These are phyloP conservation scores for Standfussiana lucernea DNA, from an alignment of 2,888 invertebrate genomes.

Conservation along the genomic window DNA sequence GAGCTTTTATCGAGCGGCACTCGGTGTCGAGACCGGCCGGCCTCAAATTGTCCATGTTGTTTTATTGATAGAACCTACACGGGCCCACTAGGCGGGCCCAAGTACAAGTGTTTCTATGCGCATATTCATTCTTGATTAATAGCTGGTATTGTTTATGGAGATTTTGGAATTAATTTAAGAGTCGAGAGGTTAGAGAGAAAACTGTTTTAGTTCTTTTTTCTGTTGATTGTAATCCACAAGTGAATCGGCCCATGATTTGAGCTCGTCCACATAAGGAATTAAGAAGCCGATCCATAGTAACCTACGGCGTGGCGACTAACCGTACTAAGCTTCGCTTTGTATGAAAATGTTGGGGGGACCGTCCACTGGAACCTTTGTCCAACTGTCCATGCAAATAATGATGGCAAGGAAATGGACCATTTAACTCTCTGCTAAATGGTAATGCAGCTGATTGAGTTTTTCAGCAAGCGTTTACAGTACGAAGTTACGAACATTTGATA, in stretches of 20 bases:
- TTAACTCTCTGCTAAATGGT: too few relatives aligned
- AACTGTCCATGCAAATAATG: too few relatives aligned
- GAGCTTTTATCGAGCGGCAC: constrained; percentile 71
- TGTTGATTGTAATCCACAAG: background rate
- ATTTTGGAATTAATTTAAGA: constrained; percentile 4
- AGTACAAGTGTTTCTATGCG: constrained; percentile 34
- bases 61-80: constrained; percentile 72
- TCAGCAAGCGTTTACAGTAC: too few relatives aligned
- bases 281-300: background rate
- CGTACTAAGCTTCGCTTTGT: background rate
- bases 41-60: constrained; percentile 75
- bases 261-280: background rate
- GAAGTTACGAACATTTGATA: too few relatives aligned
- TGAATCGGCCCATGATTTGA: background rate
- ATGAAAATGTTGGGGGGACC: background rate
- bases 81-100: constrained; percentile 36
- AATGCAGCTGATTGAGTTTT: too few relatives aligned
- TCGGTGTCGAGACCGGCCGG: constrained; percentile 66
- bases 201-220: background rate
- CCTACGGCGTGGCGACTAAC: background rate
- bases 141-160: background rate
- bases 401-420: too few relatives aligned
- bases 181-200: background rate
- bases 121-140: constrained; percentile 51
- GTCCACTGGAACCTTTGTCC: too few relatives aligned